Conservation (phyloP, 2,888 invertebrate species). For the Strigamia transsilvanica region DNA sequence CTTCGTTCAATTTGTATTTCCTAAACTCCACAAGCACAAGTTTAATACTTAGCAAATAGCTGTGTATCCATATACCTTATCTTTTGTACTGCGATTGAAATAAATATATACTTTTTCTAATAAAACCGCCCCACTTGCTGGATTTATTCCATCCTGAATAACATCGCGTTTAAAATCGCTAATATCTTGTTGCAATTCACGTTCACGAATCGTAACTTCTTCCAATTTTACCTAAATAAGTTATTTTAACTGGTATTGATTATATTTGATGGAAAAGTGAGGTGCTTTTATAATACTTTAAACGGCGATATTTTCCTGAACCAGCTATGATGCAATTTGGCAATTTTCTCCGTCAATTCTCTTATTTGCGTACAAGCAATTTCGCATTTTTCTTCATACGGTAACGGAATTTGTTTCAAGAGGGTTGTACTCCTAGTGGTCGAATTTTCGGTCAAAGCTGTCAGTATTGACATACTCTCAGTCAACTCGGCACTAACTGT, state of each 20-base stretch:
- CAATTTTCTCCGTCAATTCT: background rate
- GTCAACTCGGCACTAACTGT: background rate
- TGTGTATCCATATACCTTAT: background rate
- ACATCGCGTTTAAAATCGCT: constrained; percentile 9
- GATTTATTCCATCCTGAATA: background rate
- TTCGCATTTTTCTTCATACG: background rate
- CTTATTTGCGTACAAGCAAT: background rate
- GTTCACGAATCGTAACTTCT: background rate
- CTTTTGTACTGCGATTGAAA: background rate
- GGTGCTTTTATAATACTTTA: background rate
- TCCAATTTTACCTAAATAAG: constrained; percentile 22
- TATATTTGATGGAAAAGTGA: too few species aligned
- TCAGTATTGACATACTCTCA: background rate
- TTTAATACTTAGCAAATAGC: background rate
- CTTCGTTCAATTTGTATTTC: constrained; percentile 21
- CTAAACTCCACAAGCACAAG: background rate
- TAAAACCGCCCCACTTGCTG: background rate
- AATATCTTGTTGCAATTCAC: background rate
- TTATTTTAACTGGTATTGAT: too few species aligned
- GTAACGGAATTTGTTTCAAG: background rate
- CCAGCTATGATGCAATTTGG: background rate
- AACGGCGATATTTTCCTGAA: background rate
- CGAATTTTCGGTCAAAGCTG: background rate
- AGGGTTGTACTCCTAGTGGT: background rate
- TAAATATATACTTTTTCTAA: background rate